phyloP scores from a whole-genome alignment of 2,113 vertebrate genomes.

The Bucco capensis region DNA sequence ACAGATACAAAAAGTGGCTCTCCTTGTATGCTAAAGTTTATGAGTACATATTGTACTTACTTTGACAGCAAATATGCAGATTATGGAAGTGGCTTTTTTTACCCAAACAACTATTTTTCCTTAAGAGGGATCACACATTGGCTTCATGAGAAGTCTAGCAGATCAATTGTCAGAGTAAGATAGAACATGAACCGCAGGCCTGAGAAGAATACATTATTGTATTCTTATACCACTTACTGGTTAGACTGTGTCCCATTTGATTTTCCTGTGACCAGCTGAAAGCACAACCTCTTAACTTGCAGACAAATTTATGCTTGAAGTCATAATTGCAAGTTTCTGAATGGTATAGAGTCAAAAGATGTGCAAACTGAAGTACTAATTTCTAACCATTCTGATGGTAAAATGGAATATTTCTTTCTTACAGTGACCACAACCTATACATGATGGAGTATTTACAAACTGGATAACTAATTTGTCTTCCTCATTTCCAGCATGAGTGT shows the following conservation, averaged over 20 bases:
- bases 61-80: not conserved
- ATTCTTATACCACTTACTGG: not conserved
- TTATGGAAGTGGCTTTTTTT: not conserved
- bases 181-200: not conserved
- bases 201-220: not conserved
- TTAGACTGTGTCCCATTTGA: not conserved
- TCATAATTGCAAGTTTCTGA: not conserved
- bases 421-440: not conserved
- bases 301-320: not conserved
- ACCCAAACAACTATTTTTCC: not conserved
- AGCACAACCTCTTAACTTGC: not conserved
- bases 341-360: not conserved
- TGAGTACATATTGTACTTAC: not conserved
- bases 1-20: not conserved
- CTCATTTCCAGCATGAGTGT: conserved; percentile 62
- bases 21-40: not conserved
- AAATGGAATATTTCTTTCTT: not conserved
- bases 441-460: not conserved
- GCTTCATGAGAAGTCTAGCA: not conserved
- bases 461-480: not conserved
- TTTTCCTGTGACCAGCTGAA: not conserved
- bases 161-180: not conserved
- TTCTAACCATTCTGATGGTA: not conserved
- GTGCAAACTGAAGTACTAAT: not conserved
- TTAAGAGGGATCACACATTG: not conserved